Conservation (phyloP, 2,797 vertebrate genomes). For the Pangasius sanitwongsei region DNA sequence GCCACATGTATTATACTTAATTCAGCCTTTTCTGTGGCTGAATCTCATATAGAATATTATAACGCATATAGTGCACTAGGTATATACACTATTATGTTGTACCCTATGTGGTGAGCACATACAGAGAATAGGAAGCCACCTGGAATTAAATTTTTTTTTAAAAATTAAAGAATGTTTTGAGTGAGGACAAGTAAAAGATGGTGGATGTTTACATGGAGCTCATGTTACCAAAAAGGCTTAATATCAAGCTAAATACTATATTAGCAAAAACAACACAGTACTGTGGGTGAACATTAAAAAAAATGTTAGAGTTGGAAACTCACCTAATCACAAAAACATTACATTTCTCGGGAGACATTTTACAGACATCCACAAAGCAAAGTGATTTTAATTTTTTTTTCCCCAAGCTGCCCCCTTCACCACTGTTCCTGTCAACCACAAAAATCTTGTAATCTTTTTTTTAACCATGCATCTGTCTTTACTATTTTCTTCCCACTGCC, state of each 20-base stretch:
- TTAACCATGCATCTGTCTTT: neutral
- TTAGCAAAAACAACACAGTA: neutral
- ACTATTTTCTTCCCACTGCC: neutral
- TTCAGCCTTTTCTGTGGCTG: neutral
- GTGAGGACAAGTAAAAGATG: neutral
- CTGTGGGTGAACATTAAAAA: neutral
- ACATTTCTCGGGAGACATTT: neutral
- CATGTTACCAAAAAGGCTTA: neutral
- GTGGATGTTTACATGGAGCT: neutral
- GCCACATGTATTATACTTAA: neutral
- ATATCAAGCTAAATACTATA: neutral
- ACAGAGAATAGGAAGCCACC: neutral
- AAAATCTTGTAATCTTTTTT: neutral
- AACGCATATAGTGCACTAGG: neutral
- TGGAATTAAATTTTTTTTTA: neutral
- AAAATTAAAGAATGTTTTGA: neutral
- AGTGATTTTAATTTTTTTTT: neutral
- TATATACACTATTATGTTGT: neutral
- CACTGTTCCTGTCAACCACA: neutral
- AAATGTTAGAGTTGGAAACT: neutral
- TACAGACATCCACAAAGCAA: neutral
- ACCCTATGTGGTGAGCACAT: neutral
- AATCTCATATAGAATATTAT: neutral
- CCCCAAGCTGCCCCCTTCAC: neutral
- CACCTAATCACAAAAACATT: neutral